phyloP scores from a whole-genome alignment of 2,888 invertebrate species.

The Parnassius mnemosyne region DNA sequence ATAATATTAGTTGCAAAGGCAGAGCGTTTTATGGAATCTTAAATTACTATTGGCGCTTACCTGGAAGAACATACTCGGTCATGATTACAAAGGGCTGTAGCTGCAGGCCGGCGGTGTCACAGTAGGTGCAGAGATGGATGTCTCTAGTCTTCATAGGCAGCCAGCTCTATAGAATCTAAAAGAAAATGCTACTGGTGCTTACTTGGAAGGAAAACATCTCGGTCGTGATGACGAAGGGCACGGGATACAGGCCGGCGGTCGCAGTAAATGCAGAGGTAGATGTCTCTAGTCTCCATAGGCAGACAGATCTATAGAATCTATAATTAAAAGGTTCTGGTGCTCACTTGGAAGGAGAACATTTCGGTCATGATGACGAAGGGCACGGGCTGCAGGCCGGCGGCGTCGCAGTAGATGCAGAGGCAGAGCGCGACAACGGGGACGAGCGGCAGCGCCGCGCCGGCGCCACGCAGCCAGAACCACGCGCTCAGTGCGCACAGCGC shows the following conservation, averaged over 20 bases:
- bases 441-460: conserved; percentile 48
- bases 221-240: conserved; percentile 73
- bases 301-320: no score
- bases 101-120: conserved; percentile 58
- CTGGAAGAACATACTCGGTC: conserved; percentile 70
- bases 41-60: conserved; percentile 35
- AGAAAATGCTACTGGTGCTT: background rate
- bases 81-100: conserved; percentile 62
- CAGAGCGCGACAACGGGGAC: conserved; percentile 63
- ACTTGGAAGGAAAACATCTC: conserved; percentile 75
- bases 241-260: conserved; percentile 71
- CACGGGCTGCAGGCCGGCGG: conserved; percentile 69
- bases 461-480: conserved; percentile 57
- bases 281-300: no score
- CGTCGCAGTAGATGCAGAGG: conserved; percentile 72
- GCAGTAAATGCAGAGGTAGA: conserved; percentile 71
- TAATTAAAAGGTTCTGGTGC: background rate
- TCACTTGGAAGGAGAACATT: conserved; percentile 71
- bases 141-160: no score
- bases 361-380: conserved; percentile 75
- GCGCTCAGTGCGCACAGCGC: conserved; percentile 58
- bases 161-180: no score
- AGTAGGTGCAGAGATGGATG: conserved; percentile 29
- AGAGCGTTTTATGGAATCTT: no score
- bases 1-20: no score